A percentile compares a stretch with the other conserved stretches of the same genome.
Conservation (phyloP, 2,888 invertebrate genomes). For the Apodemia duryi region DNA sequence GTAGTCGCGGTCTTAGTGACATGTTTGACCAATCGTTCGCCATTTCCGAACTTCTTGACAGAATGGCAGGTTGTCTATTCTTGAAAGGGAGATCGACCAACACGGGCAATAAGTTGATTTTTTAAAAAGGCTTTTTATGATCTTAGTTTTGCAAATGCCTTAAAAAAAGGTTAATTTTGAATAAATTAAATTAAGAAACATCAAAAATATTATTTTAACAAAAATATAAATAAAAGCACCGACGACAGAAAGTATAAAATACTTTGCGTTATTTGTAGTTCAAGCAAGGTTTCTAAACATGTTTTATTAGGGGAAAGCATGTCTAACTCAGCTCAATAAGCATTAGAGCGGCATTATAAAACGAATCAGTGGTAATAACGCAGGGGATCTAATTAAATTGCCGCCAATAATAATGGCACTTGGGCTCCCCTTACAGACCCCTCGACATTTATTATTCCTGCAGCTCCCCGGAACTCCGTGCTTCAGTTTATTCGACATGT, state of each 20-base stretch:
- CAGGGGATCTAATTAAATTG: slow-evolving; percentile 78
- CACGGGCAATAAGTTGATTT: no score
- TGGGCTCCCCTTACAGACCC: slow-evolving; percentile 65
- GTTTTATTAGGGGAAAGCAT: not conserved
- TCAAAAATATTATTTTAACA: not conserved
- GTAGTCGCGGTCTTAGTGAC: no score
- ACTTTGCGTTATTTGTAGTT: not conserved
- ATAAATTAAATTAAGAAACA: no score
- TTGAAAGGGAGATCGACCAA: no score
- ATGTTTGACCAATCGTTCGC: no score
- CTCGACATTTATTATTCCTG: slow-evolving; percentile 73
- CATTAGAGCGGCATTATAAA: slow-evolving; percentile 56
- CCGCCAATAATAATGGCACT: slow-evolving; percentile 75
- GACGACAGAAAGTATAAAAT: no score
- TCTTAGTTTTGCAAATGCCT: no score
- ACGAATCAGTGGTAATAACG: slow-evolving; percentile 75
- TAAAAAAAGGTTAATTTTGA: no score
- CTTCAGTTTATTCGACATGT: slow-evolving; percentile 37
- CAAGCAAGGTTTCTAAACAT: not conserved
- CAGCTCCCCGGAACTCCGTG: slow-evolving; percentile 45
- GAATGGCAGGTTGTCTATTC: no score
- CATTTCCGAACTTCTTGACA: no score
- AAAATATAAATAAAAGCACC: not conserved
- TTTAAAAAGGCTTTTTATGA: no score
- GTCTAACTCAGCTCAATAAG: slow-evolving; percentile 2